Base-by-base conservation (phyloP, 2,888 invertebrate genomes). In the Spodoptera exigua region DNA sequence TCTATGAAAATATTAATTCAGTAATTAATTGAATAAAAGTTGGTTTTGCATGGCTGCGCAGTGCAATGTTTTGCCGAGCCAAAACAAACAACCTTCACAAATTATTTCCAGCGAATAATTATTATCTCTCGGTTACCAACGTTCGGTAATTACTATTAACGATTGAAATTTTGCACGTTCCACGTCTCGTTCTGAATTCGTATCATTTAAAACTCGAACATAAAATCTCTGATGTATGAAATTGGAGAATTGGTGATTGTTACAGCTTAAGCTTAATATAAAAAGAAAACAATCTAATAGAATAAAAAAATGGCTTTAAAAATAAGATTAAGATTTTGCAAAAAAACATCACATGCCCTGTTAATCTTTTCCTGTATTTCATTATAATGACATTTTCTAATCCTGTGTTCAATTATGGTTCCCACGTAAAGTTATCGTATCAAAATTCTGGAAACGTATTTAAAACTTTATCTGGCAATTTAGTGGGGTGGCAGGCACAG, bases 401-500 rank as follows among this genome's bases (percentile, higher is more conserved):
- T 27, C 27, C 27, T 27, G 9, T 27, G 27, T 27, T 27, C 27
- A 43, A 14, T 17, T 13, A 45, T 18, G 21, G 46, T 53, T 32
- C 34, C 14, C 21, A 56, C 36, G 35, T 45, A 35, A 32, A 39
- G 65, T 48, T 17, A 48, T 27, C 34, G 14, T 51, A 51, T 70
- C 49, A 51, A 65, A 65, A 71, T 65, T 51, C 49, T 56, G 66
- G 36, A 56, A 49, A 61, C 54, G 52, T 61, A 59, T 71, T 56
- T 61, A 56, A 71, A 49, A 62, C 56, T 62, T 72, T 76, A 60
- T 62, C 59, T 52, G 45, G 56, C 68, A 60, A 59, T 72, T 72
- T 57, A 45, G 44, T 53, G 14, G 53, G 11, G 44, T 52, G 54
- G 55, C 46, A 61, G 61, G 54, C 17, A 58, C 47, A 62, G 53